Evolutionary conservation across 2,888 invertebrate species (phyloP).

Genomic region (Drosophila setosimentum): DNA sequence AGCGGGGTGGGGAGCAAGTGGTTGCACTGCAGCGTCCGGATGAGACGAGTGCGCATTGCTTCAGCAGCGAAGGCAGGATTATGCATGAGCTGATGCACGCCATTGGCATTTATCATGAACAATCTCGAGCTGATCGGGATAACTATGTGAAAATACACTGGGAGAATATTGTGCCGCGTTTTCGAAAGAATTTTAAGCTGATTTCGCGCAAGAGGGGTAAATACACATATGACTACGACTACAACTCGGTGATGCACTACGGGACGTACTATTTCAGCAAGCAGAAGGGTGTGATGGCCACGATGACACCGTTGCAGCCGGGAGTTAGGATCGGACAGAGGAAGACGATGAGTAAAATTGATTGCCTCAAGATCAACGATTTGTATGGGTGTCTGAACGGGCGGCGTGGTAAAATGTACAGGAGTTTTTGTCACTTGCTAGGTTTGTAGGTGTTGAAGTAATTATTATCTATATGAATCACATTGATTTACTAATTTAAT

Average conservation of each 20-base stretch:
- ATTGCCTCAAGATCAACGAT: conserved; percentile 89
- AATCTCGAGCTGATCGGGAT: conserved; percentile 90
- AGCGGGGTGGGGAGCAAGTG: conserved; percentile 90
- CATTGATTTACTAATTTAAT: conserved; percentile 75
- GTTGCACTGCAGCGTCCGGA: conserved; percentile 89
- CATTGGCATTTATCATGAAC: conserved; percentile 93
- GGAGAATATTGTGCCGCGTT: conserved; percentile 88
- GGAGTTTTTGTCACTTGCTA: conserved; percentile 81
- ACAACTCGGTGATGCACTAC: conserved; percentile 93
- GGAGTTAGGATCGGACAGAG: conserved; percentile 88
- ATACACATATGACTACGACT: conserved; percentile 90
- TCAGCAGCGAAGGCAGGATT: conserved; percentile 89
- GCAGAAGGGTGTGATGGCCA: conserved; percentile 87
- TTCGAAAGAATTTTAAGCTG: conserved; percentile 88
- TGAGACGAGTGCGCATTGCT: conserved; percentile 87
- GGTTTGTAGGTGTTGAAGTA: conserved; percentile 70
- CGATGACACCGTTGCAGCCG: conserved; percentile 87
- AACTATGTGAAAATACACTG: conserved; percentile 88
- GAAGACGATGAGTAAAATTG: conserved; percentile 88
- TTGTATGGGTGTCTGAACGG: conserved; percentile 87
- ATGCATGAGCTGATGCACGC: conserved; percentile 93
- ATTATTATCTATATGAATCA: conserved; percentile 65
- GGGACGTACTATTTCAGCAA: conserved; percentile 89
- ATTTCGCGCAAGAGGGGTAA: conserved; percentile 88
- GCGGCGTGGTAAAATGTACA: conserved; percentile 83